Base-by-base conservation (phyloP, 2,888 invertebrate genomes). In the Microchrysa polita region DNA sequence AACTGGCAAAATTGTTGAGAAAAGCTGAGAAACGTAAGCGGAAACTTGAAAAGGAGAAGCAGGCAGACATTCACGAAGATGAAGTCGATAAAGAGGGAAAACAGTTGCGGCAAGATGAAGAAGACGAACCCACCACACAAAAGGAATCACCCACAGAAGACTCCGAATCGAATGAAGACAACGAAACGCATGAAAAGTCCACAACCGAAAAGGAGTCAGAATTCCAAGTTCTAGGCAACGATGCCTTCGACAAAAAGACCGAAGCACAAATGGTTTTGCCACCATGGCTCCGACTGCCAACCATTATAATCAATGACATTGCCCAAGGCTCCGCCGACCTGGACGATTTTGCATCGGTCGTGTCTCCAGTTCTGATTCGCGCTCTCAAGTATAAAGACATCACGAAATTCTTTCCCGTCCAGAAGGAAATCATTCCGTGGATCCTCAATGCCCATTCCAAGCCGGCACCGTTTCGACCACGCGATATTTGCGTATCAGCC, bases 401-500 rank as follows among this genome's bases (percentile, higher is more conserved):
- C 16, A 86, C 87, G 20, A 88, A 91, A 79, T 88, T 96, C 48
- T 97, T 97, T 83, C 97, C 97, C 42, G 93, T 96, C 1, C 96
- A 96, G 86, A 88, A 88, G 61, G 87, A 88, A 81, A 90, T 94
- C 0, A 89, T 96, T 77, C 92, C 93, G 4, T 94, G 92, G 88
- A 86, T 96, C 67, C 81, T 94, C 42, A 84, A 89, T 79, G 88
- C 89, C 76, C 87, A 90, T 77, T 82, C 86, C 76, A 86, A 89
- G 77, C 87, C 90, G 73, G 81, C 86, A 79, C 86, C 88, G 34
- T 87, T 92, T 79, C 90, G 93, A 85, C 93, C 95, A 0, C 89
- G 92, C 78, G 98, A 99, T 83, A 87, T 97, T 69, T 98, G 98
- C 86, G 95, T 99, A 34, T 97, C 96, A 55, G 97, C 98, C 18